A percentile compares a stretch with the other conserved stretches of the same genome.
phyloP scores from a whole-genome alignment of 2,888 invertebrate species.

The Anticlea derivata region DNA sequence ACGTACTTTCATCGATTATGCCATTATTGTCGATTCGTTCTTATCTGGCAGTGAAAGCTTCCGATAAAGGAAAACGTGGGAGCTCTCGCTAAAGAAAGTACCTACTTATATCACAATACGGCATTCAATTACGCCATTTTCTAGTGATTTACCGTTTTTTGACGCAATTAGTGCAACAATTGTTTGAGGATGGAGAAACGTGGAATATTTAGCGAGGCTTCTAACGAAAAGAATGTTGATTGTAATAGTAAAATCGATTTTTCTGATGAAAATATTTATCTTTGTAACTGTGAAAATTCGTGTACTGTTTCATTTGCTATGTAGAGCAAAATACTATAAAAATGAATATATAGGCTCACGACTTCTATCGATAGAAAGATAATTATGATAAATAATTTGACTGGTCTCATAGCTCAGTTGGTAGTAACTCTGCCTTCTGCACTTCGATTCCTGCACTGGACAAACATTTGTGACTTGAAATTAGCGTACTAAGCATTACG shows the following conservation, averaged over 20 bases:
- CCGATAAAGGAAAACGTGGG: slow-evolving; percentile 79
- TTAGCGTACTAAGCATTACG: too few species aligned
- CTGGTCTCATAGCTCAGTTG: too few species aligned
- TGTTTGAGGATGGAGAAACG: slow-evolving; percentile 30
- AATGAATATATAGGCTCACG: too few species aligned
- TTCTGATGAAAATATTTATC: slow-evolving; percentile 13
- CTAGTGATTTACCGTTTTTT: slow-evolving; percentile 64
- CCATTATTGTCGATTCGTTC: slow-evolving; percentile 65
- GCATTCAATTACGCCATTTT: slow-evolving; percentile 60
- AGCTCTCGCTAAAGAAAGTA: slow-evolving; percentile 68
- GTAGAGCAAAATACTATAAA: not conserved
- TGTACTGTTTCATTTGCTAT: not conserved
- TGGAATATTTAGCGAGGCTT: slow-evolving; percentile 22
- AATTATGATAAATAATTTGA: too few species aligned
- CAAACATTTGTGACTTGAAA: too few species aligned
- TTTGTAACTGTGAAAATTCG: not conserved
- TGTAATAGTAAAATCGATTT: too few species aligned
- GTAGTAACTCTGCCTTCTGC: too few species aligned
- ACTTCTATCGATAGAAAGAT: too few species aligned
- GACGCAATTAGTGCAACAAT: slow-evolving; percentile 49
- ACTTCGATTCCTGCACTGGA: too few species aligned
- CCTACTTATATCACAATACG: slow-evolving; percentile 45
- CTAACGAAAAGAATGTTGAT: slow-evolving; percentile 10
- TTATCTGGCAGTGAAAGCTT: slow-evolving; percentile 73
- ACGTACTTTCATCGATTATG: slow-evolving; percentile 61